Evolutionary conservation across 2,888 invertebrate species (phyloP), one percentile per base, ranked within the genome.

Genomic region (Marronus borbonicus): DNA sequence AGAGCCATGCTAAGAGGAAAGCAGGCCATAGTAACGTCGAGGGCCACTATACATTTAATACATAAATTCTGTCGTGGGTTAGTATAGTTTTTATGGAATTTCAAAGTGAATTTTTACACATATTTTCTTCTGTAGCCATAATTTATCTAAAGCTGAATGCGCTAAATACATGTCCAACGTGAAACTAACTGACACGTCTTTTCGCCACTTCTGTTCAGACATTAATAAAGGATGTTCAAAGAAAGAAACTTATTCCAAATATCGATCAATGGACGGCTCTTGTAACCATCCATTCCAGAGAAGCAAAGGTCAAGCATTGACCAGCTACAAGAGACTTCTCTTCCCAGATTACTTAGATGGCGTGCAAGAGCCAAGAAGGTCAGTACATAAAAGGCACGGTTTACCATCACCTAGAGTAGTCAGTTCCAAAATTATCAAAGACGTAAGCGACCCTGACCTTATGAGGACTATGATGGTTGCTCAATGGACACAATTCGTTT

Each of bases 401-500:
- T 85, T 95, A 74, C 95, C 95, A 0, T 92, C 92, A 69, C 90
- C 94, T 1, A 90, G 95, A 65, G 80, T 89, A 3, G 89, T 95
- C 39, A 94, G 94, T 84, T 90, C 90, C 1, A 89, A 88, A 60
- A 85, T 94, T 14, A 91, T 92, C 28, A 86, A 88, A 64, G 91
- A 92, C 80, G 84, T 89, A 62, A 44, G 91, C 80, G 87, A 86
- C 68, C 89, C 90, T 31, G 92, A 93, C 81, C 85, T 86, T 4
- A 87, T 87, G 64, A 90, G 89, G 80, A 93, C 93, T 5, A 89
- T 95, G 74, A 92, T 93, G 2, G 87, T 96, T 28, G 92, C 94
- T 84, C 93, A 94, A 79, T 96, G 96, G 95, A 92, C 93, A 8
- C 94, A 96, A 86, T 96, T 96, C 84, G 88, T 96, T 28, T 93